Evolutionary conservation across 2,888 invertebrate species (phyloP).

Genomic region (Eupithecia pulchellata): DNA sequence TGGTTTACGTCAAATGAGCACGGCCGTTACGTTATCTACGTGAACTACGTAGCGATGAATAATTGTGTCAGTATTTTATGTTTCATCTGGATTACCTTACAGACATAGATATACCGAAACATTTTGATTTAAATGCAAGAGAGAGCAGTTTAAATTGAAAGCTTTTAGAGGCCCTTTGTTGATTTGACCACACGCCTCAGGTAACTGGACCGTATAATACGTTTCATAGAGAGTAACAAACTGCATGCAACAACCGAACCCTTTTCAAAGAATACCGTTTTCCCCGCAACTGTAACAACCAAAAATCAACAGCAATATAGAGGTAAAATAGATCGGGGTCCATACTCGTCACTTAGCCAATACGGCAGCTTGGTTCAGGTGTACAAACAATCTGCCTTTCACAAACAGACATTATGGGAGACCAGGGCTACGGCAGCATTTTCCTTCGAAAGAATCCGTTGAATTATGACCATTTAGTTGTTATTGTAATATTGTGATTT

Average conservation of each 20-base stretch:
- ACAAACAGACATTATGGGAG: background rate
- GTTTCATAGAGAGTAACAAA: background rate
- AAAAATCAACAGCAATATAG: background rate
- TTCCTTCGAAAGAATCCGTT: too few species aligned
- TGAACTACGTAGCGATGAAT: constrained; percentile 21
- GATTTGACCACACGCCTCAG: background rate
- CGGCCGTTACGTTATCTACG: constrained; percentile 24
- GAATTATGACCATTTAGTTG: too few species aligned
- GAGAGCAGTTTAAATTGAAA: background rate
- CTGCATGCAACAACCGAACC: background rate
- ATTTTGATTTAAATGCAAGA: background rate
- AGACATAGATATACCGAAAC: background rate
- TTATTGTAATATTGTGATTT: too few species aligned
- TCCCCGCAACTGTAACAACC: background rate
- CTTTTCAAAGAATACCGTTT: background rate
- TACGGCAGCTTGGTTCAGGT: too few species aligned
- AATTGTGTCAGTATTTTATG: background rate
- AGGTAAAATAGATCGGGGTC: background rate
- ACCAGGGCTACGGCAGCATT: too few species aligned
- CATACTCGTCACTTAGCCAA: background rate
- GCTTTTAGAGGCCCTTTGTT: background rate
- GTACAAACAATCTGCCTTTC: background rate
- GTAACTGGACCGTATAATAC: background rate
- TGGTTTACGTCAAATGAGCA: constrained; percentile 28
- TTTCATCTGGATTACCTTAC: background rate